These are phyloP conservation scores for Heterochromis multidens DNA, from an alignment of 2,113 vertebrate genomes.

Conservation along the genomic window DNA sequence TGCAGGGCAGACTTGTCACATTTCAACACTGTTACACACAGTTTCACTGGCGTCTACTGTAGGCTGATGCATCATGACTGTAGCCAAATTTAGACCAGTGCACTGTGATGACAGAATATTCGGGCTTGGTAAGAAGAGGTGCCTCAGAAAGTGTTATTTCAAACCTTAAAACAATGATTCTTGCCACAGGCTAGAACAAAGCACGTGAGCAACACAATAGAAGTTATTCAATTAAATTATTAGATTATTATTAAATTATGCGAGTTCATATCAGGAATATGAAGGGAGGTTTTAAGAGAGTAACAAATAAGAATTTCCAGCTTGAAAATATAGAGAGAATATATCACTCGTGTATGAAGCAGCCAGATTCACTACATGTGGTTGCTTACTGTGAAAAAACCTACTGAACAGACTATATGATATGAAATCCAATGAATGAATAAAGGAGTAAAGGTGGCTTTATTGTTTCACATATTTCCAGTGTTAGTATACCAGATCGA, in stretches of 20 bases:
- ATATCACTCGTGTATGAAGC: too few species aligned
- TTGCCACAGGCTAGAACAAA: neutral
- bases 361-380: neutral
- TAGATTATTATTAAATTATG: too few species aligned
- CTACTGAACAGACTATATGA: neutral
- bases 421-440: neutral
- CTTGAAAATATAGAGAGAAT: neutral
- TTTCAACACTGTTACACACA: neutral
- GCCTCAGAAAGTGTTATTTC: neutral
- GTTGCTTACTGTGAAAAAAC: neutral
- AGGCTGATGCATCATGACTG: constrained; percentile 4
- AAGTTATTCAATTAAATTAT: too few species aligned
- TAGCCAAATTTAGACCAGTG: constrained; percentile 18
- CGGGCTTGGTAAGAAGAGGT: neutral
- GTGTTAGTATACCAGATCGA: neutral
- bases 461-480: neutral
- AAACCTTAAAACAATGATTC: neutral
- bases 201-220: neutral
- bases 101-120: neutral
- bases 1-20: constrained; percentile 34
- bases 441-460: neutral
- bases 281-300: neutral
- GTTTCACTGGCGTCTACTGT: neutral
- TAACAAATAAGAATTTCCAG: too few species aligned
- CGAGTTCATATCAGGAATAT: too few species aligned